Evolutionary conservation across 2,113 vertebrate species (phyloP).

Genomic region (Cryptotis parvus): DNA sequence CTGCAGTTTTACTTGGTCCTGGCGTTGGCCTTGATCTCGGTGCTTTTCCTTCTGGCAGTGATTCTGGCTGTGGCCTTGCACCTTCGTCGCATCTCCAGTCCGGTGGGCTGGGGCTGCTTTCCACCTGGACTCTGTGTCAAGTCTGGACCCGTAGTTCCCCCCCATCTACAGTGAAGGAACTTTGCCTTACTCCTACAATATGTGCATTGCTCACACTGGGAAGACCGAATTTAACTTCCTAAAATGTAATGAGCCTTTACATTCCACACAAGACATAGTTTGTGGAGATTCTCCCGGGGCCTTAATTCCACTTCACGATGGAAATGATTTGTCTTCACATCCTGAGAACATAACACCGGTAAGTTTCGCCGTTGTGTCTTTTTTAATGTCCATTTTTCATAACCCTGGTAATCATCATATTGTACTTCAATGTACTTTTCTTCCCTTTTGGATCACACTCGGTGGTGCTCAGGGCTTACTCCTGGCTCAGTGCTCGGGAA

Average conservation of each 20-base stretch:
- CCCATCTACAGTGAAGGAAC: conserved; percentile 80
- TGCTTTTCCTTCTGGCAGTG: conserved; percentile 78
- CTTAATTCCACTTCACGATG: conserved; percentile 66
- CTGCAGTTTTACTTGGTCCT: conserved; percentile 80
- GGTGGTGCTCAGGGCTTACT: too few species aligned
- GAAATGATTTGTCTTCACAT: conserved; percentile 52
- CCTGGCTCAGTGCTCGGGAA: too few species aligned
- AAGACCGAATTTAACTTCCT: conserved; percentile 80
- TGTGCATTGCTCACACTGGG: conserved; percentile 70
- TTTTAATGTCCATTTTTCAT: conserved; percentile 14
- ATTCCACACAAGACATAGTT: conserved; percentile 62
- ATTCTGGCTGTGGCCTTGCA: conserved; percentile 70
- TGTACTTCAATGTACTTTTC: conserved; percentile 15
- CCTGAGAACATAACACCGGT: conserved; percentile 69
- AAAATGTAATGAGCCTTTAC: conserved; percentile 50
- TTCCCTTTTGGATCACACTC: not conserved
- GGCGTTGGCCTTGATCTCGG: conserved; percentile 73
- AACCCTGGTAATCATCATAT: not conserved
- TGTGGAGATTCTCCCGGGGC: conserved; percentile 58
- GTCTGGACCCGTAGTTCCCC: conserved; percentile 20
- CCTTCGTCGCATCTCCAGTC: conserved; percentile 55
- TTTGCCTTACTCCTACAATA: conserved; percentile 84
- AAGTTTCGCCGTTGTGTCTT: conserved; percentile 63
- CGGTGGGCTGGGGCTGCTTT: conserved; percentile 62
- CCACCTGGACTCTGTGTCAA: conserved; percentile 62